Evolutionary conservation across 2,797 vertebrate genomes (phyloP), one percentile per base, ranked within the genome.

Genomic region (Cichlasoma orientale): DNA sequence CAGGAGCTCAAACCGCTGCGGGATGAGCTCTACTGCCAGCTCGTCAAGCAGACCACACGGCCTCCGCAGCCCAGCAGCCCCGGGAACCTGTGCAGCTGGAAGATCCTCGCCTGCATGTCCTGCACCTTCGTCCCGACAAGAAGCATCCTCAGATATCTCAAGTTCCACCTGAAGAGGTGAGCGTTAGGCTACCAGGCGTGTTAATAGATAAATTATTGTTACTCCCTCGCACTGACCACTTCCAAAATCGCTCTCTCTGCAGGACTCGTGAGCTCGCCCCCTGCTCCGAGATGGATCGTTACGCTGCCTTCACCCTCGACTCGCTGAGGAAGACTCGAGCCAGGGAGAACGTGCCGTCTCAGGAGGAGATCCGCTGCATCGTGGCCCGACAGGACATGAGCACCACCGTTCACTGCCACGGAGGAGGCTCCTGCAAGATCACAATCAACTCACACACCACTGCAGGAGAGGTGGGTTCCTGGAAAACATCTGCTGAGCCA

Each of bases 401-500:
- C 31, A 97, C 98, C 83, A 98, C 96, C 0, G 97, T 99, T 8
- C 96, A 99, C 78, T 99, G 98, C 89, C 98, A 99, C 0, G 98
- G 98, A 0, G 98, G 98, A 3, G 98, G 98, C 6, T 98, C 97
- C 84, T 99, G 98, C 94, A 98, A 98, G 93, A 99, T 99, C 92
- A 97, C 97, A 58, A 97, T 99, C 92, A 97, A 96, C 94, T 98
- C 98, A 0, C 98, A 99, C 94, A 99, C 98, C 25, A 98, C 98
- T 0, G 98, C 98, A 0, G 98, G 98, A 85, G 98, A 99, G 98
- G 98, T 99, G 73, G 44, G 79, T 3, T 38, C 16, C 23, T 47
- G 14, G 8, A 18, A 63, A 25, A 25, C 59, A 47, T 16, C 41
- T 44, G 41, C 16, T 47, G 44, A 47, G 44, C 44, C 44, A 14